Conservation (phyloP, 1,140 invertebrate species). For the Sarcophaga bullata region DNA sequence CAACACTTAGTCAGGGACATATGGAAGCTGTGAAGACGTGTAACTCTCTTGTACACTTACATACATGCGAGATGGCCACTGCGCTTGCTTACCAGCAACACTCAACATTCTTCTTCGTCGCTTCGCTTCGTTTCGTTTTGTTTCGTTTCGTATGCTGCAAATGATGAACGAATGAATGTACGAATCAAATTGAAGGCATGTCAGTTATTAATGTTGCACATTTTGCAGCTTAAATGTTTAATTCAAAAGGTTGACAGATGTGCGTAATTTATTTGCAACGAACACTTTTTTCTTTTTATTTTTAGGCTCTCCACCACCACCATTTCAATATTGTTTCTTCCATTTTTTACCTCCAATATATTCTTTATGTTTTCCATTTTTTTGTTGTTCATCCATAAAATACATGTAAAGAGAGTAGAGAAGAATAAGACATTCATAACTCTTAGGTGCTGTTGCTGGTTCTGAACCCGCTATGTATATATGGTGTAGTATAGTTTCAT, state of each 20-base stretch:
- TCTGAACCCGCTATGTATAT: neutral
- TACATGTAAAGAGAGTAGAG: neutral
- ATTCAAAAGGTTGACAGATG: slow-evolving; percentile 65
- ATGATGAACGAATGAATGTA: slow-evolving; percentile 45
- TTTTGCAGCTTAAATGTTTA: slow-evolving; percentile 65
- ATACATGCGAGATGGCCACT: neutral
- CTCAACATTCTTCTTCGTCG: neutral
- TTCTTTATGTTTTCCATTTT: slow-evolving; percentile 5
- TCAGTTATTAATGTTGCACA: slow-evolving; percentile 66
- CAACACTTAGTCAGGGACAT: neutral
- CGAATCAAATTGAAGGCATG: slow-evolving; percentile 61
- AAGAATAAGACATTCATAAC: slow-evolving; percentile 12
- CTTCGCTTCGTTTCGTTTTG: neutral
- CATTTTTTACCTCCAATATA: neutral
- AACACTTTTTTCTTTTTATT: slow-evolving; percentile 35
- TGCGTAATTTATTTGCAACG: slow-evolving; percentile 61
- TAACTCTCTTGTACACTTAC: neutral
- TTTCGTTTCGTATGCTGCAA: neutral
- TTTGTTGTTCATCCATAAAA: neutral
- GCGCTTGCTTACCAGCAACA: slow-evolving; percentile 3
- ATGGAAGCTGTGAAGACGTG: neutral
- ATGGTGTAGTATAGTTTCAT: neutral
- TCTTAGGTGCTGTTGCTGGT: neutral
- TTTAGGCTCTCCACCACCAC: slow-evolving; percentile 9
- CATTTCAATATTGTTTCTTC: neutral